phyloP scores from a whole-genome alignment of 2,888 invertebrate species.

The Hoplodrina ambigua region DNA sequence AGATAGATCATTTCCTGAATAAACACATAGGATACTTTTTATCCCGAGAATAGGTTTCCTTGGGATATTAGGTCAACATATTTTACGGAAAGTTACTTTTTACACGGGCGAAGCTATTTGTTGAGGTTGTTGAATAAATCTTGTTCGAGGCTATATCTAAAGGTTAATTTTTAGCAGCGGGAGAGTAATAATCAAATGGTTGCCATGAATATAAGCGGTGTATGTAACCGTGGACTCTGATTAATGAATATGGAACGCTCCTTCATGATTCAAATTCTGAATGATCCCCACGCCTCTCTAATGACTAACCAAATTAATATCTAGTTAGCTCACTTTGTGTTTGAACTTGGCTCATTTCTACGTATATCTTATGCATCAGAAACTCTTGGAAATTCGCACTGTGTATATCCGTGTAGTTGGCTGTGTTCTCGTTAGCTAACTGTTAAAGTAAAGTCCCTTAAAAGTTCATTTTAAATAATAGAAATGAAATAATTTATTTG shows the following conservation, averaged over 20 bases:
- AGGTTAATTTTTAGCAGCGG: not conserved
- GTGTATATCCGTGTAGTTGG: not conserved
- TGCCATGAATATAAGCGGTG: slow-evolving; percentile 41
- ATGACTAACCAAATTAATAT: slow-evolving; percentile 65
- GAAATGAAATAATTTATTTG: too few species aligned
- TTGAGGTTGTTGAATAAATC: too few species aligned
- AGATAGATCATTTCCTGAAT: too few species aligned
- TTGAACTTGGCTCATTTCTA: slow-evolving; percentile 27
- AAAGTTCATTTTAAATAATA: too few species aligned
- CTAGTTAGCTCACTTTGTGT: slow-evolving; percentile 30
- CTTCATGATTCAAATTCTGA: slow-evolving; percentile 58
- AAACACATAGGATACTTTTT: too few species aligned
- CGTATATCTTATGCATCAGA: not conserved
- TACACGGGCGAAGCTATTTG: too few species aligned
- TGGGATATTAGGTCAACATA: too few species aligned
- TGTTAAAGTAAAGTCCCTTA: too few species aligned
- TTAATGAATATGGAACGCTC: slow-evolving; percentile 63
- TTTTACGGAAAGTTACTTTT: too few species aligned
- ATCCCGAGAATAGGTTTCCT: too few species aligned
- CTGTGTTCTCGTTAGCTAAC: too few species aligned
- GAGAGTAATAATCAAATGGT: not conserved
- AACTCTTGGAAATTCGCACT: not conserved
- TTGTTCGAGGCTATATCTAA: too few species aligned
- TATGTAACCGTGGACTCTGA: slow-evolving; percentile 44
- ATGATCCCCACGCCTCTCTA: slow-evolving; percentile 58